Base-by-base conservation (phyloP, 2,113 vertebrate genomes). In the Recurvirostra avosetta region DNA sequence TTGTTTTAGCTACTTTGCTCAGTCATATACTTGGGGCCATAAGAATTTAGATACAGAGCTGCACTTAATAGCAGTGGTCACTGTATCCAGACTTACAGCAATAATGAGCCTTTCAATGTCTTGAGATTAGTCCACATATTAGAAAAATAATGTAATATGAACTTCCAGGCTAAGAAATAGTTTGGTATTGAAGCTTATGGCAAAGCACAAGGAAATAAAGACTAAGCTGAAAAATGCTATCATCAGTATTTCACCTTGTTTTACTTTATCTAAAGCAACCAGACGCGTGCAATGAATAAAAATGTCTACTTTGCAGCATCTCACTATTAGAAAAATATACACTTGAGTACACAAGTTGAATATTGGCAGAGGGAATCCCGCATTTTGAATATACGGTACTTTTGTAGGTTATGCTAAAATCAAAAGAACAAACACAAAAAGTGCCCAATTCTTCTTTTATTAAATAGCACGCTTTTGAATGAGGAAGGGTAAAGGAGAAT, bases 221-320 rank as follows among this genome's bases (percentile, higher is more conserved):
- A 63, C 47, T 80, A 79, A 94, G 45, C 40, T 81, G 62, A 94
- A 93, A 95, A 96, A 72, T 87, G 87, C 36, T 75, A 75, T 67
- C 38, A 81, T 84, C 68, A 65, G 55, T 94, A 92, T 75, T 89
- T 89, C 45, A 93, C 65, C 16, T 81, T 75, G 74, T 88, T 88
- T 96, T 88, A 92, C 58, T 88, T 85, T 77, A 95, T 73, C 86
- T 96, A 86, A 91, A 94, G 96, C 75, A 76, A 78, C 34, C 86
- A 97, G 59, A 83, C 8, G 6, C 1, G 0, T 72, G 76, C 30
- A 79, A 79, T 58, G 91, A 96, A 93, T 89, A 91, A 96, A 97
- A 89, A 75, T 25, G 27, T 23, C 68, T 12, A 74, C 43, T 71
- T 87, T 88, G 79, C 52, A 95, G 53, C 45, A 92, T 74, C 62